Base-by-base conservation (phyloP, 1,140 invertebrate genomes). In the Dendrolimus kikuchii region DNA sequence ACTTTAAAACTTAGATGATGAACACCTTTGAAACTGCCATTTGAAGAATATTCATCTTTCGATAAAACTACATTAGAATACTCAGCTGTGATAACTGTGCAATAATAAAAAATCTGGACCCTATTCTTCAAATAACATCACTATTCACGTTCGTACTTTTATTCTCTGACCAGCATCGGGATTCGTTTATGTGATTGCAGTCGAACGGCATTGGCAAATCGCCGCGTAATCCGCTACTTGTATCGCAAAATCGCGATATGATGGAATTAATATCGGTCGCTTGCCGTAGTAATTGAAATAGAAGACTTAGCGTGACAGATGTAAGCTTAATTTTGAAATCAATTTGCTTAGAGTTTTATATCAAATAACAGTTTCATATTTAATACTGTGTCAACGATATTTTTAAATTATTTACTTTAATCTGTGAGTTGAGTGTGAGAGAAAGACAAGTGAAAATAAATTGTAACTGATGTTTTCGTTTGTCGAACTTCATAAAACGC, bases 151-250 rank as follows among this genome's bases (percentile, higher is more conserved):
- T n/a, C n/a, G n/a, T n/a, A n/a, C n/a, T n/a, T n/a, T 51, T 73
- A 66, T 2, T 80, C 73, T 80, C 55, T 80, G 77, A 0, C 53
- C 47, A n/a, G 51, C 51, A 57, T 59, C 60, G 52, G 65, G 60
- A 58, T 67, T 57, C 60, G 63, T 75, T 77, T 71, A 76, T 71
- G 71, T 64, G 74, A 81, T 76, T 79, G 68, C 55, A 50, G 49
- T 53, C 43, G 59, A 53, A 62, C 60, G 56, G 52, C 55, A 64
- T 61, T 59, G 73, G 71, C 77, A 80, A 82, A 82, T 82, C 72
- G 77, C 65, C 67, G 65, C 55, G 64, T 83, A 83, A 83, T 83
- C 77, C 74, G 62, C 62, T 78, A 76, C 75, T 81, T 77, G 68
- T 77, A 76, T 71, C 64, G 68, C 57, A 61, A 66, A 71, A 82